Evolutionary conservation across 2,113 vertebrate genomes (phyloP), one percentile per base, ranked within the genome.

Genomic region (Scortum barcoo): DNA sequence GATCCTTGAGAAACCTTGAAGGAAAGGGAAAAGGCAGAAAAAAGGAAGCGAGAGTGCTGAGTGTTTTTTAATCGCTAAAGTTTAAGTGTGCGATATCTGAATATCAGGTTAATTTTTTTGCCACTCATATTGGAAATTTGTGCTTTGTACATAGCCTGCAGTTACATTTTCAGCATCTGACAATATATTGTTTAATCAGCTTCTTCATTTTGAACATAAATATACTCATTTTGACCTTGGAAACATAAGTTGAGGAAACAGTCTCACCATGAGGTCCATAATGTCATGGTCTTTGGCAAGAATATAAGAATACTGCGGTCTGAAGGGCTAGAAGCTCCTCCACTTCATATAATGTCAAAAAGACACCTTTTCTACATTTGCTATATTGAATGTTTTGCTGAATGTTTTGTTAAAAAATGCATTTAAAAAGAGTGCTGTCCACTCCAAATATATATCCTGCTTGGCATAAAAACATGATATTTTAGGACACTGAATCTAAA

Each of bases 1-100:
- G 19, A 91, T 91, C 72, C 82, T 96, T 69, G 95, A 95, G 85
- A 95, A 95, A 72, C 95, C 95, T 5, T 95, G 72, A 94, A 81
- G 28, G 60, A 61, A 48, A 60, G 1, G 6, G 12, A 9, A 40
- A 22, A 40, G n/a, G 17, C 0, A 48, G 11, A 63, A n/a, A 19
- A 28, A 53, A 16, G 66, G 38, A 46, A 53, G 24, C 3, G 48
- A 60, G 7, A 42, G 12, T 40, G 13, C 4, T 36, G 30, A 53
- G n/a, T 80, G 4, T 61, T 8, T 76, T 74, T 54, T 50, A 8
- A 62, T 10, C 51, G 78, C 26, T 67, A 14, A 65, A 12, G 4
- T 61, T 53, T 38, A 13, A 6, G 3, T 28, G 4, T 80, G 62
- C 66, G 12, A 48, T 62, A 42, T 74, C 17, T 53, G 26, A 62